Evolutionary conservation across 2,888 invertebrate species (phyloP), one percentile per base, ranked within the genome.

Genomic region (Isoperla grammatica): DNA sequence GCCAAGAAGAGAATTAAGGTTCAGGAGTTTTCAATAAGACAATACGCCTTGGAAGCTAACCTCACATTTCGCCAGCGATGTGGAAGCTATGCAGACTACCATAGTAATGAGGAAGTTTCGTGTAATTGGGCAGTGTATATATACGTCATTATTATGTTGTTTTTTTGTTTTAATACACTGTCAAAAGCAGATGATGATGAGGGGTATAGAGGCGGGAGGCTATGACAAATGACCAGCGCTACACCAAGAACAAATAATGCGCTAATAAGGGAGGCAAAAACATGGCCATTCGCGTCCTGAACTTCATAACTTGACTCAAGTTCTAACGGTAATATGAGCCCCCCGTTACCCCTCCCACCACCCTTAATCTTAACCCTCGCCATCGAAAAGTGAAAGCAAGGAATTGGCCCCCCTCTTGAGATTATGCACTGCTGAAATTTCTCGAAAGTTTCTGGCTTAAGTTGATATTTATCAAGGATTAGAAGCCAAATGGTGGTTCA

Each of bases 91-190:
- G 29, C 29, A 29, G 29, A 29, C 29, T 29, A 29, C 29, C 29
- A 29, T 29, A 29, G 8, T 8, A 29, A 29, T 29, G 29, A 29
- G 29, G 29, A 29, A 29, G 29, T 29, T 29, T 49, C 6, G 29
- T 3, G 49, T 49, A 49, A 49, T 49, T 49, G 49, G 29, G 23
- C 35, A n/a, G 22, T 9, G 23, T 49, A 49, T 49, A 23, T 49
- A 49, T 29, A 49, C 49, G 49, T 49, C 49, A 23, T 49, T 23
- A 49, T 49, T 48, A 48, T 48, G 22, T 23, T 49, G 49, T 46
- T 46, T 49, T 49, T 49, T 49, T 49, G 49, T 49, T 49, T 49
- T 49, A 49, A 49, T 49, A 49, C 13, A 49, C 49, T 49, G 49
- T 49, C 49, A 49, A 49, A 49, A 49, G 29, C 49, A 49, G 49